A percentile compares a stretch with the other conserved stretches of the same genome.
phyloP scores from a whole-genome alignment of 2,888 invertebrate species.

The Harpalus rufipes region DNA sequence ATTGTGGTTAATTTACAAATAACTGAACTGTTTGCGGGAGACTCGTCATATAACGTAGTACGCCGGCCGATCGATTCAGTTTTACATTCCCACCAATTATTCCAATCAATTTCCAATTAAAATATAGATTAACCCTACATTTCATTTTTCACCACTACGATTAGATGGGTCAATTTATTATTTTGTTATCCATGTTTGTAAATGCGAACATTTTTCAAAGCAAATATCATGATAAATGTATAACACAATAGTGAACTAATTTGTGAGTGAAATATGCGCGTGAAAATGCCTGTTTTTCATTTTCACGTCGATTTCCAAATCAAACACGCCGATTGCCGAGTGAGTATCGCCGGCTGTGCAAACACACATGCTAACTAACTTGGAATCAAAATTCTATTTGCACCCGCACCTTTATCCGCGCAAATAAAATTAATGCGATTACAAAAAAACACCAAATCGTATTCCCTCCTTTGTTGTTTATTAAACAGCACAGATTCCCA shows the following conservation, averaged over 20 bases:
- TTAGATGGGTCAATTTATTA: slow-evolving; percentile 21
- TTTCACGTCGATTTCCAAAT: slow-evolving; percentile 48
- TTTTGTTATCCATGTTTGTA: slow-evolving; percentile 7
- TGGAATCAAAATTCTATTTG: slow-evolving; percentile 54
- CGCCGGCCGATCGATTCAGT: not conserved
- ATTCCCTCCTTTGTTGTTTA: slow-evolving; percentile 18
- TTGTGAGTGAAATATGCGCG: slow-evolving; percentile 13
- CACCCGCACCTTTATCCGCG: slow-evolving; percentile 15
- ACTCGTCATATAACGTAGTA: slow-evolving; percentile 10
- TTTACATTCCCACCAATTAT: slow-evolving; percentile 37
- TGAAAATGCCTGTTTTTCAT: slow-evolving; percentile 6
- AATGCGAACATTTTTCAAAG: slow-evolving; percentile 21
- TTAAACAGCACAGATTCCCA: slow-evolving; percentile 4
- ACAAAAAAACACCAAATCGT: slow-evolving; percentile 1
- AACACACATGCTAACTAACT: slow-evolving; percentile 39
- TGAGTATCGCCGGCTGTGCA: slow-evolving; percentile 19
- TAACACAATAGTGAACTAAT: not conserved
- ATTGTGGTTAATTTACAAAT: slow-evolving; percentile 61
- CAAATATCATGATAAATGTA: slow-evolving; percentile 6
- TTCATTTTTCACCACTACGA: slow-evolving; percentile 28
- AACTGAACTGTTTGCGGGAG: slow-evolving; percentile 52
- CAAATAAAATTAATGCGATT: slow-evolving; percentile 28
- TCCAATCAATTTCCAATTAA: slow-evolving; percentile 42
- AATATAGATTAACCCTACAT: slow-evolving; percentile 28
- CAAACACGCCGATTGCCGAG: slow-evolving; percentile 41